phyloP scores from a whole-genome alignment of 2,113 vertebrate genomes.

The Bufo gargarizans region DNA sequence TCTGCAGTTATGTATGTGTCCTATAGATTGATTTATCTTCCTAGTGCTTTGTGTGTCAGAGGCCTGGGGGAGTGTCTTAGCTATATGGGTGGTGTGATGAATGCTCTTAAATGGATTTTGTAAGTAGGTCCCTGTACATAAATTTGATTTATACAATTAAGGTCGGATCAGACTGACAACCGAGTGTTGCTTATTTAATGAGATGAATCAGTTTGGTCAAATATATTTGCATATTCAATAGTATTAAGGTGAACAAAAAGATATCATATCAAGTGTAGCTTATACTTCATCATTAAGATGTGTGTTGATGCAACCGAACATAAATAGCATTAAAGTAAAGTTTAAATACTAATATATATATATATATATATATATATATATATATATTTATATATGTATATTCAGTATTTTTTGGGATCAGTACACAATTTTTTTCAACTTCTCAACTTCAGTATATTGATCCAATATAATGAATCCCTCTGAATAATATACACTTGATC shows the following conservation, averaged over 20 bases:
- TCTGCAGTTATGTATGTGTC: background rate
- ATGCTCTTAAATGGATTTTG: slow-evolving; percentile 21
- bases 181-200: slow-evolving; percentile 10
- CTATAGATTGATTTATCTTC: slow-evolving; percentile 12
- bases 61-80: slow-evolving; percentile 10
- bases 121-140: slow-evolving; percentile 8
- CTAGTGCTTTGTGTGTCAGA: background rate
- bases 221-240: slow-evolving; percentile 6
- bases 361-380: too few relatives aligned
- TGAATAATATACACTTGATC: too few relatives aligned
- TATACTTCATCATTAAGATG: background rate
- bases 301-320: background rate
- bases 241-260: background rate
- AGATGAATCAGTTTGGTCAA: background rate
- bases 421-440: background rate
- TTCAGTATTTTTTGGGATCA: too few relatives aligned
- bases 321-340: background rate
- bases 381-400: too few relatives aligned
- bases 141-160: slow-evolving; percentile 25
- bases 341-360: too few relatives aligned
- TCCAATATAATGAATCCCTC: background rate
- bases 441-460: background rate
- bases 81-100: slow-evolving; percentile 8
- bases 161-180: slow-evolving; percentile 23
- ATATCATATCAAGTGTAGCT: background rate